Evolutionary conservation across 2,888 invertebrate species (phyloP).

Genomic region (Dryobotodes eremita): DNA sequence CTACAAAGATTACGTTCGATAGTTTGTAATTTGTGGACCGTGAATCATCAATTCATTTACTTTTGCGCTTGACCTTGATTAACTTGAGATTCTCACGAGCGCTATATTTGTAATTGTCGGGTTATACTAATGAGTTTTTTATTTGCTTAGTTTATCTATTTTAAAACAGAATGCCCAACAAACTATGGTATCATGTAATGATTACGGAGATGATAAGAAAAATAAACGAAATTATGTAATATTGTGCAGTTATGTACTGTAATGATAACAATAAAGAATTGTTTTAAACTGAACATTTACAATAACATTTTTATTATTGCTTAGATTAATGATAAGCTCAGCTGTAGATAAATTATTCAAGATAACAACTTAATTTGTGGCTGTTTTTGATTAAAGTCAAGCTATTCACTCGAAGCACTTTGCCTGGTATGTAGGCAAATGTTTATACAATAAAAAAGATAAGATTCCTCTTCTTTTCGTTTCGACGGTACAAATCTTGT

Average conservation of each 20-base stretch:
- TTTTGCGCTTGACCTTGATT: conserved; percentile 46
- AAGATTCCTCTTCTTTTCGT: no score
- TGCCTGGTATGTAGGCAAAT: background rate
- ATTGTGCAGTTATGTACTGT: background rate
- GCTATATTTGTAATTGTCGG: conserved; percentile 41
- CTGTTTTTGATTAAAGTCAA: background rate
- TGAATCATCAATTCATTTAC: conserved; percentile 48
- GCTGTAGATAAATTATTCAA: conserved; percentile 1
- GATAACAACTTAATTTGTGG: conserved; percentile 24
- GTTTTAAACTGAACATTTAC: background rate
- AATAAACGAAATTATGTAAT: background rate
- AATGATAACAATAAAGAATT: background rate
- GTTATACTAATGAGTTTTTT: conserved; percentile 19
- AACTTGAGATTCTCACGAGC: conserved; percentile 29
- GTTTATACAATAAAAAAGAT: background rate
- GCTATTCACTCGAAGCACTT: background rate
- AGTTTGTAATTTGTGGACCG: conserved; percentile 11
- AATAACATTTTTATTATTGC: conserved; percentile 12
- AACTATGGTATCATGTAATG: background rate
- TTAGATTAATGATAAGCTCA: conserved; percentile 26
- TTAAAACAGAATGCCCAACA: background rate
- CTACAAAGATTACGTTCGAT: background rate
- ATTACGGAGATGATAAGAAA: background rate
- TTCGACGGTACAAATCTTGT: no score
- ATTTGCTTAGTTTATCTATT: conserved; percentile 27